A percentile compares a stretch with the other conserved stretches of the same genome.
phyloP scores from a whole-genome alignment of 2,888 invertebrate species.

The Shargacucullia verbasci region DNA sequence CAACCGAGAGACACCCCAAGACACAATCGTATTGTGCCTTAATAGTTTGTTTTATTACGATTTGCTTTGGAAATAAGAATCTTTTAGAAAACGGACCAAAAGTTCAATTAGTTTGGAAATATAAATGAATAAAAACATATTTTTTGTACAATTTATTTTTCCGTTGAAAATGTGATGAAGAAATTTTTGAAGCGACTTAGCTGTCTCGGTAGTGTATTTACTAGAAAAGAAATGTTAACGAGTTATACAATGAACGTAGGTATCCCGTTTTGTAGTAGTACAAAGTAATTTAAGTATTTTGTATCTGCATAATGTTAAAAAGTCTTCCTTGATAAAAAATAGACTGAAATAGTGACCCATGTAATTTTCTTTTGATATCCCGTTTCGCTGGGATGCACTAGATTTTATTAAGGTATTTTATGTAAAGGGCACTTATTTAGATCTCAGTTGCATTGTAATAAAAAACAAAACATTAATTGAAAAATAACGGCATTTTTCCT shows the following conservation, averaged over 20 bases:
- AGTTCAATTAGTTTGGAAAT: conserved; percentile 73
- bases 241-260: conserved; percentile 65
- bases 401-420: conserved; percentile 68
- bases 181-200: conserved; percentile 65
- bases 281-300: conserved; percentile 82
- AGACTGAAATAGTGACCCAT: conserved; percentile 81
- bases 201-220: conserved; percentile 73
- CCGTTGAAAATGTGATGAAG: conserved; percentile 70
- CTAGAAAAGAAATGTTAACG: conserved; percentile 69
- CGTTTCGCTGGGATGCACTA: conserved; percentile 86
- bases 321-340: conserved; percentile 82
- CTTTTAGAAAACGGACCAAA: conserved; percentile 84
- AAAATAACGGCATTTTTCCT: conserved; percentile 1
- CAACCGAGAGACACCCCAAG: conserved; percentile 66
- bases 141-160: conserved; percentile 84
- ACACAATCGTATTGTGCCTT: conserved; percentile 86
- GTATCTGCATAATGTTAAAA: conserved; percentile 69
- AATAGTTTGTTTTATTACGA: conserved; percentile 68
- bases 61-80: conserved; percentile 61
- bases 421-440: conserved; percentile 84
- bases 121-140: conserved; percentile 77
- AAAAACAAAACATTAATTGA: background rate
- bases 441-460: conserved; percentile 56
- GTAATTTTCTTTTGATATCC: conserved; percentile 68
- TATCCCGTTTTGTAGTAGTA: conserved; percentile 81